Evolutionary conservation across 2,113 vertebrate genomes (phyloP).

Genomic region (Arvicanthis niloticus): DNA sequence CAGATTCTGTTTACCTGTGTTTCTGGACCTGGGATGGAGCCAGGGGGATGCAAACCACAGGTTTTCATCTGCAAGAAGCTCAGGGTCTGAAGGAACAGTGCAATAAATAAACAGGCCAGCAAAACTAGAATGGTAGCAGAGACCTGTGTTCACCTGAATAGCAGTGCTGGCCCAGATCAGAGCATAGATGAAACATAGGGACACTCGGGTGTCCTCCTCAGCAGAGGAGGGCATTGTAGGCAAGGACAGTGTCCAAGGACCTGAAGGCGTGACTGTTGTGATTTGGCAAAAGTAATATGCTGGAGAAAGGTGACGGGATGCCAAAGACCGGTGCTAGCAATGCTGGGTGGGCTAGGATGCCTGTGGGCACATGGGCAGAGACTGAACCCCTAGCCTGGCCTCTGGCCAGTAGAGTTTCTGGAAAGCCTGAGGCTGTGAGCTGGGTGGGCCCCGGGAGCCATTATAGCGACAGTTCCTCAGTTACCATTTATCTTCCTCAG

Average conservation of each 20-base stretch:
- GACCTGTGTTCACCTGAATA: not conserved
- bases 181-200: not conserved
- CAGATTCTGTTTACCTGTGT: not conserved
- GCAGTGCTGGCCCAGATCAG: not conserved
- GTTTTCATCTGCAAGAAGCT: not conserved
- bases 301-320: not conserved
- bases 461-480: not conserved
- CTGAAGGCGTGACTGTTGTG: not conserved
- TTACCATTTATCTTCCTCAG: not conserved
- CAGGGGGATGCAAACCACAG: not conserved
- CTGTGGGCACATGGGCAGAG: not conserved
- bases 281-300: not conserved
- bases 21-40: not conserved
- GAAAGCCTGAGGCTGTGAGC: not conserved
- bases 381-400: not conserved
- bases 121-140: not conserved
- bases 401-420: not conserved
- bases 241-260: not conserved
- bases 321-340: not conserved
- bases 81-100: not conserved
- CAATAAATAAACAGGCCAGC: not conserved
- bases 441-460: not conserved
- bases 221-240: not conserved
- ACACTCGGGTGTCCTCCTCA: too few species aligned
- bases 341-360: not conserved